Percentiles rank a stretch among this genome's conserved stretches.
These are phyloP conservation scores for Standfussiana lucernea DNA, from an alignment of 2,888 invertebrate genomes.

Conservation along the genomic window DNA sequence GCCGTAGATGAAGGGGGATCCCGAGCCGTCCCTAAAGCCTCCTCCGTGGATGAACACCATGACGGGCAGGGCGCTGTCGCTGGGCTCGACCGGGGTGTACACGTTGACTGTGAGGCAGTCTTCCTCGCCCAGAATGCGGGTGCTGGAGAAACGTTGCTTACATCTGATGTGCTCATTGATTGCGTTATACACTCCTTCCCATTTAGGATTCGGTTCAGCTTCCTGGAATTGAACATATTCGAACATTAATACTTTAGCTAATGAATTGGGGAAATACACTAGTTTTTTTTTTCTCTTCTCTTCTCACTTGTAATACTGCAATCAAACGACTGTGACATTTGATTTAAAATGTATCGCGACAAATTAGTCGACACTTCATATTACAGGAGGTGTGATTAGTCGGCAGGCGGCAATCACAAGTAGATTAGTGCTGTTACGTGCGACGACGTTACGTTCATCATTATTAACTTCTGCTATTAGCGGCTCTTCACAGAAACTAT, in stretches of 20 bases:
- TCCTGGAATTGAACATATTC: constrained; percentile 73
- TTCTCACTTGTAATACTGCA: constrained; percentile 10
- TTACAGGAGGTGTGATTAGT: constrained; percentile 52
- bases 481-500: constrained; percentile 53
- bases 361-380: constrained; percentile 47
- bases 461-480: constrained; percentile 58
- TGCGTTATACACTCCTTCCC: constrained; percentile 81
- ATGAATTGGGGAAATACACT: neutral
- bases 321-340: constrained; percentile 33
- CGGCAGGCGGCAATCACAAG: constrained; percentile 61
- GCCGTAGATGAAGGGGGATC: constrained; percentile 83
- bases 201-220: constrained; percentile 75
- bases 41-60: constrained; percentile 88
- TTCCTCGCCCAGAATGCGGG: constrained; percentile 77
- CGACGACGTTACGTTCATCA: constrained; percentile 46
- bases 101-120: constrained; percentile 85
- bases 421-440: constrained; percentile 63
- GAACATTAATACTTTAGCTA: neutral
- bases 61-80: constrained; percentile 75
- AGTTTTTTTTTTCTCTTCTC: neutral
- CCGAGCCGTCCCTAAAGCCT: constrained; percentile 85
- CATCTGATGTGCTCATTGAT: constrained; percentile 82
- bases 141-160: constrained; percentile 79
- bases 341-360: constrained; percentile 52
- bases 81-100: constrained; percentile 76